phyloP scores from a whole-genome alignment of 2,113 vertebrate genomes.

The Dissostichus mawsoni region DNA sequence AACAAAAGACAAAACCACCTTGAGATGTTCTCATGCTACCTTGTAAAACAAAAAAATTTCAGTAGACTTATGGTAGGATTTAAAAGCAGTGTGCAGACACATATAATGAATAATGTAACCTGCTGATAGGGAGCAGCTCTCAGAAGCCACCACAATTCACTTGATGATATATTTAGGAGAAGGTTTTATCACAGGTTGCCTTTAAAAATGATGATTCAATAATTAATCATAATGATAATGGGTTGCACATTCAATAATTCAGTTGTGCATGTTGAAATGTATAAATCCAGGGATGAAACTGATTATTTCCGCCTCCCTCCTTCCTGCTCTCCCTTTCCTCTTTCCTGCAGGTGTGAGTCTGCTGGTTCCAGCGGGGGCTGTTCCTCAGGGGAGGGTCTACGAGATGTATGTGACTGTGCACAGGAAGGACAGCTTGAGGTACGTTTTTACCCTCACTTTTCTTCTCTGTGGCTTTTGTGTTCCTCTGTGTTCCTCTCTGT shows the following conservation, averaged over 20 bases:
- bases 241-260: constrained; percentile 52
- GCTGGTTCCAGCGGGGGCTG: constrained; percentile 95
- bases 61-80: constrained; percentile 18
- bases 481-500: neutral
- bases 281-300: constrained; percentile 44
- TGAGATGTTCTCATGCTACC: neutral
- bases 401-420: constrained; percentile 99
- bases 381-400: constrained; percentile 96
- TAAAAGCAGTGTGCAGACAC: constrained; percentile 36
- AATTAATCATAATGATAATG: constrained; percentile 51
- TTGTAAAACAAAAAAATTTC: neutral
- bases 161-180: constrained; percentile 47
- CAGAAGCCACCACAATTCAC: constrained; percentile 25
- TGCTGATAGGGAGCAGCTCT: constrained; percentile 46
- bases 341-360: constrained; percentile 91
- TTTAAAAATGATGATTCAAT: constrained; percentile 40
- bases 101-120: constrained; percentile 47
- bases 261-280: constrained; percentile 35
- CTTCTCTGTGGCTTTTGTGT: neutral
- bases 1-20: neutral
- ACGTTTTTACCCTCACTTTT: constrained; percentile 47
- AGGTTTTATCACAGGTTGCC: constrained; percentile 26
- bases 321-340: constrained; percentile 17
- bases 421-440: constrained; percentile 98
- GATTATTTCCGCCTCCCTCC: constrained; percentile 37